These are phyloP conservation scores for Homarus gammarus DNA, from an alignment of 2,888 invertebrate species.

Conservation along the genomic window DNA sequence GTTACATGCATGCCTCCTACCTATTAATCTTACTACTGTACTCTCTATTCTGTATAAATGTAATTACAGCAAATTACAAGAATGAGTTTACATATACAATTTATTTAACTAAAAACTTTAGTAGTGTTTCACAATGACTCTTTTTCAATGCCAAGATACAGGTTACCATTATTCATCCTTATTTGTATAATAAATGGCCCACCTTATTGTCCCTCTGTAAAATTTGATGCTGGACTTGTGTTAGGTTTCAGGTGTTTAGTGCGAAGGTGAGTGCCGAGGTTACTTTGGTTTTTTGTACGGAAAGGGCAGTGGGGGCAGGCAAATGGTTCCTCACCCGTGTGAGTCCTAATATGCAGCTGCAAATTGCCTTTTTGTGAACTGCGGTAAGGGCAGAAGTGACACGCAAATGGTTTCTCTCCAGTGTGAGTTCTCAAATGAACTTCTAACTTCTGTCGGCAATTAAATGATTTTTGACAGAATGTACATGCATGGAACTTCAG, in stretches of 20 bases:
- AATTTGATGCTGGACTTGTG: slow-evolving; percentile 1
- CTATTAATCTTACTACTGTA: too few relatives aligned
- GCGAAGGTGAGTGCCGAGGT: slow-evolving; percentile 56
- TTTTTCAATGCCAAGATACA: background rate
- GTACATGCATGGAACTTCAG: slow-evolving; percentile 25
- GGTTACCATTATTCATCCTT: background rate
- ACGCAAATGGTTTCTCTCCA: slow-evolving; percentile 73
- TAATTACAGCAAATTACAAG: too few relatives aligned
- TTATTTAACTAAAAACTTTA: too few relatives aligned
- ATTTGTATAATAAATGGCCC: background rate
- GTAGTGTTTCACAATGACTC: too few relatives aligned
- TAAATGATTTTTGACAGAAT: slow-evolving; percentile 41
- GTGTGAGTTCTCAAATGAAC: slow-evolving; percentile 71
- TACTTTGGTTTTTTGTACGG: slow-evolving; percentile 61
- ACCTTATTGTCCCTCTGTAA: background rate
- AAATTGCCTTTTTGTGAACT: slow-evolving; percentile 73
- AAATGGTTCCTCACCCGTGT: slow-evolving; percentile 74
- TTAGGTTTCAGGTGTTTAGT: slow-evolving; percentile 30
- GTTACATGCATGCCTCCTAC: too few relatives aligned
- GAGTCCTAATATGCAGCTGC: slow-evolving; percentile 70
- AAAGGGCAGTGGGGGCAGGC: slow-evolving; percentile 65
- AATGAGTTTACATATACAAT: too few relatives aligned
- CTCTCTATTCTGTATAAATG: too few relatives aligned
- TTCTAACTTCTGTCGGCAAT: slow-evolving; percentile 53
- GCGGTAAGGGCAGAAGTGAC: slow-evolving; percentile 70